These are phyloP conservation scores for Drosophila barbarae DNA, from an alignment of 2,888 invertebrate genomes.

Conservation along the genomic window DNA sequence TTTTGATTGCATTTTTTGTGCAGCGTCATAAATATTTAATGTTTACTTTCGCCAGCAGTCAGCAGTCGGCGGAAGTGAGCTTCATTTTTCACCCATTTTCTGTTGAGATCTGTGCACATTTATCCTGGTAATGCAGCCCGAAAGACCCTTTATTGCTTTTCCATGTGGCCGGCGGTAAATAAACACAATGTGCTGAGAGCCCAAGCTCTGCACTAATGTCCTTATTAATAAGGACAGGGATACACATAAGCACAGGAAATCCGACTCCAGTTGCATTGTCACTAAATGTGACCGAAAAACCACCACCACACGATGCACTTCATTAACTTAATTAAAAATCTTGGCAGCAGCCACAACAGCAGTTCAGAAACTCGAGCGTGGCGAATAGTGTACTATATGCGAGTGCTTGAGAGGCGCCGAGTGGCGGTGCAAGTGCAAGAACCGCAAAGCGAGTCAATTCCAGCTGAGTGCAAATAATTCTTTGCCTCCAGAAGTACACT, in stretches of 20 bases:
- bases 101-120: conserved; percentile 28
- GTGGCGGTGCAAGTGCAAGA: conserved; percentile 32
- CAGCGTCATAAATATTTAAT: conserved; percentile 71
- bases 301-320: conserved; percentile 60
- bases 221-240: conserved; percentile 34
- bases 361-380: conserved; percentile 23
- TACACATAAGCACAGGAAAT: conserved; percentile 9
- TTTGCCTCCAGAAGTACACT: conserved; percentile 17
- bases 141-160: conserved; percentile 26
- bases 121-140: conserved; percentile 28
- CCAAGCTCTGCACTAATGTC: conserved; percentile 12
- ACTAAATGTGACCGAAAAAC: conserved; percentile 49
- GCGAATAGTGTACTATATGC: conserved; percentile 17
- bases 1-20: conserved; percentile 69
- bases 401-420: conserved; percentile 17
- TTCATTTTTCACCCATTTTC: conserved; percentile 22
- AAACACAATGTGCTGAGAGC: conserved; percentile 12
- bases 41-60: conserved; percentile 46
- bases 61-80: conserved; percentile 14
- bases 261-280: conserved; percentile 17
- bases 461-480: conserved; percentile 57
- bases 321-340: conserved; percentile 72
- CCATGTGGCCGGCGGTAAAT: conserved; percentile 5
- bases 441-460: conserved; percentile 67
- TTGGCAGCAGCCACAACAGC: conserved; percentile 34